These are phyloP conservation scores for Fragum fragum DNA, from an alignment of 2,888 invertebrate species.

Conservation along the genomic window DNA sequence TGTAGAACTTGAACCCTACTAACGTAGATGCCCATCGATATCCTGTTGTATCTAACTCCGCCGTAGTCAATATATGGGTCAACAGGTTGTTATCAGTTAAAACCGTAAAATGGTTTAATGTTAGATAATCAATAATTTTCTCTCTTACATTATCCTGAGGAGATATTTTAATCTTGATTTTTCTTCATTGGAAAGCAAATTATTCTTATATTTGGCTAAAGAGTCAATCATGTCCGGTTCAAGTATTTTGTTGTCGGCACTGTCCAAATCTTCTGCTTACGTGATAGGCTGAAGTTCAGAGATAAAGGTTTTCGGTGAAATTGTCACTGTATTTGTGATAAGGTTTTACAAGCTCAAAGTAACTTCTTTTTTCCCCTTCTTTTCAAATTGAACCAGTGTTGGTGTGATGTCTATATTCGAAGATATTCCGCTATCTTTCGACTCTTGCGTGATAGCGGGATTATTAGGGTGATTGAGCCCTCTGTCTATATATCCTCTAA, in stretches of 20 bases:
- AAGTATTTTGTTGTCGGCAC: not conserved
- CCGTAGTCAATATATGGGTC: not conserved
- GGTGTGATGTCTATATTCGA: constrained; percentile 32
- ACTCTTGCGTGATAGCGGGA: constrained; percentile 25
- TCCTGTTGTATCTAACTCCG: not conserved
- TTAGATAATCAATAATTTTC: not conserved
- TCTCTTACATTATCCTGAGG: not conserved
- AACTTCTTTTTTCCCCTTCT: not conserved
- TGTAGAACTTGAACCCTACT: not conserved
- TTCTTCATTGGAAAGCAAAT: not conserved
- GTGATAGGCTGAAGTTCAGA: not conserved
- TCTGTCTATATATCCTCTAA: constrained; percentile 27
- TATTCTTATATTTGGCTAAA: not conserved
- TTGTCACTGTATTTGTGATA: not conserved
- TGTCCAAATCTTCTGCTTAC: not conserved
- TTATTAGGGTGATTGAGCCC: constrained; percentile 2
- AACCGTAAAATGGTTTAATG: not conserved
- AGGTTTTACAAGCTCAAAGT: not conserved
- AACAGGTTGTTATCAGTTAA: not conserved
- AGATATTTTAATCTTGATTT: not conserved
- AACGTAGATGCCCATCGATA: not conserved
- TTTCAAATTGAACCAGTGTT: no score
- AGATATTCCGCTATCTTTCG: not conserved
- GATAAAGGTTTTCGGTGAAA: not conserved
- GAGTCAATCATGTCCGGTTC: not conserved